phyloP scores from a whole-genome alignment of 2,888 invertebrate species.

The Epistrophella euchroma region DNA sequence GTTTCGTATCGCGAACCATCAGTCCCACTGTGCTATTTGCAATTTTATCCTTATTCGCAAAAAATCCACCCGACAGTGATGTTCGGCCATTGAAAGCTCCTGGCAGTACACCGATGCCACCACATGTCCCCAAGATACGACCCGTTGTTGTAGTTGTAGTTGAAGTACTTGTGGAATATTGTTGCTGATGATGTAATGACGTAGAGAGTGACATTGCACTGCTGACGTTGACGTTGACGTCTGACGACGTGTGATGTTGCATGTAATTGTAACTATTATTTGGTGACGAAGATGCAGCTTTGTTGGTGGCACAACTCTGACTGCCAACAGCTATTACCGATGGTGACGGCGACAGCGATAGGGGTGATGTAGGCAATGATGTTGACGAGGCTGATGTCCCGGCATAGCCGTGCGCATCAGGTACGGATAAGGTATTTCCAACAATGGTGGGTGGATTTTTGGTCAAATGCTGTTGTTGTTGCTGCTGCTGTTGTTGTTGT shows the following conservation, averaged over 20 bases:
- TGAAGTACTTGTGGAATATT: constrained; percentile 64
- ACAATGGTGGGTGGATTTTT: constrained; percentile 68
- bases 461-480: constrained; percentile 67
- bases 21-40: constrained; percentile 41
- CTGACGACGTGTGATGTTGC: constrained; percentile 55
- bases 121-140: constrained; percentile 65
- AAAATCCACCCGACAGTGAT: constrained; percentile 58
- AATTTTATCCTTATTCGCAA: constrained; percentile 48
- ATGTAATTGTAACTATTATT: constrained; percentile 51
- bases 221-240: constrained; percentile 47
- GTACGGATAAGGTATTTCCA: constrained; percentile 72
- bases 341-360: constrained; percentile 59
- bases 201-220: constrained; percentile 71
- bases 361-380: constrained; percentile 64
- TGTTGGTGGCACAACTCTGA: constrained; percentile 69
- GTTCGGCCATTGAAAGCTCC: constrained; percentile 62
- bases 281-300: constrained; percentile 54
- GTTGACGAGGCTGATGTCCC: constrained; percentile 64
- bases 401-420: constrained; percentile 74
- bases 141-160: constrained; percentile 63
- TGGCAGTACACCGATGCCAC: constrained; percentile 67
- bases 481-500: constrained; percentile 74
- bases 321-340: constrained; percentile 67
- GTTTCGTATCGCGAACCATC: constrained; percentile 60
- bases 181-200: constrained; percentile 70